These are phyloP conservation scores for Amblyopsis rosae DNA, from an alignment of 2,113 vertebrate species.

Conservation along the genomic window DNA sequence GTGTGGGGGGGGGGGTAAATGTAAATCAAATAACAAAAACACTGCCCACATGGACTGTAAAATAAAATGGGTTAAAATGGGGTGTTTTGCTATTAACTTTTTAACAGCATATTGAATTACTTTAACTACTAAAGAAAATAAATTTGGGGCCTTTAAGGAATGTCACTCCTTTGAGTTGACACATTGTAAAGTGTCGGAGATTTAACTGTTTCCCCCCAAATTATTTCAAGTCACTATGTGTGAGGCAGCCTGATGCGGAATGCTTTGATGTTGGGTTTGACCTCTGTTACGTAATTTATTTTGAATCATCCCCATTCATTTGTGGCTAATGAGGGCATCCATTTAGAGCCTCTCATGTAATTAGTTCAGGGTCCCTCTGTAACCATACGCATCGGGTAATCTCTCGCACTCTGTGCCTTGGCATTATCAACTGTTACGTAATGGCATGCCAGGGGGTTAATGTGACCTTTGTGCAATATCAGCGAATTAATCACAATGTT, in stretches of 20 bases:
- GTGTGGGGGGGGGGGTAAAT: too few relatives aligned
- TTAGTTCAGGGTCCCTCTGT: slow-evolving; percentile 56
- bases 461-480: neutral
- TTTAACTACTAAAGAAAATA: too few relatives aligned
- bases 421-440: slow-evolving; percentile 34
- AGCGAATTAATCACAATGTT: neutral
- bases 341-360: slow-evolving; percentile 48
- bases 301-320: slow-evolving; percentile 49
- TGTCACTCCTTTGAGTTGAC: neutral
- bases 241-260: slow-evolving; percentile 6
- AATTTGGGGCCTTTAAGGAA: neutral
- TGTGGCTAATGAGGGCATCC: slow-evolving; percentile 62
- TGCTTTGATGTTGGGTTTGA: slow-evolving; percentile 16
- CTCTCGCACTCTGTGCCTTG: slow-evolving; percentile 13
- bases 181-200: neutral
- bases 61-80: too few relatives aligned
- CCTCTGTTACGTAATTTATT: slow-evolving; percentile 61
- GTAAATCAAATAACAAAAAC: too few relatives aligned
- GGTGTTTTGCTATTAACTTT: too few relatives aligned
- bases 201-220: neutral
- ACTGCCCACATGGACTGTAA: too few relatives aligned
- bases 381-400: slow-evolving; percentile 22
- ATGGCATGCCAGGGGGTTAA: slow-evolving; percentile 23
- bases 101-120: too few relatives aligned
- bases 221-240: slow-evolving; percentile 3